Evolutionary conservation across 2,888 invertebrate species (phyloP).

Genomic region (Eupithecia tripunctaria): DNA sequence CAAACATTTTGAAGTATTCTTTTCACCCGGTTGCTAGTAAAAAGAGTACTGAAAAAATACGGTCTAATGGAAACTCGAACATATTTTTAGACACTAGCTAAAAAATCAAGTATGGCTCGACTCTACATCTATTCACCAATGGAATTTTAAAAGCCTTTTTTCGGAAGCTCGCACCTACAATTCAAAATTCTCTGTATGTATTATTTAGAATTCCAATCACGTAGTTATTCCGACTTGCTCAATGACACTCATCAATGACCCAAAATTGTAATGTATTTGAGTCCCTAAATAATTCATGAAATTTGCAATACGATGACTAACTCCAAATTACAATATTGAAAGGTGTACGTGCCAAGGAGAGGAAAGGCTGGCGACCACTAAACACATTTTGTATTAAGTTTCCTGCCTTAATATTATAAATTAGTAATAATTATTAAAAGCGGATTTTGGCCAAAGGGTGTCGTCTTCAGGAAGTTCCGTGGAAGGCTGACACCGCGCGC

Average conservation of each 20-base stretch:
- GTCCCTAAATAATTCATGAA: conserved; percentile 35
- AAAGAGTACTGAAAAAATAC: neutral
- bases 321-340: conserved; percentile 38
- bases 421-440: no score
- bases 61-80: neutral
- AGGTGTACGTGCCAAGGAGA: conserved; percentile 41
- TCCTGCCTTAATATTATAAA: no score
- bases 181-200: conserved; percentile 4
- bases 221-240: conserved; percentile 18
- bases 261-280: conserved; percentile 34
- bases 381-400: conserved; percentile 4
- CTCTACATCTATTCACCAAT: neutral
- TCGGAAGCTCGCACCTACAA: neutral
- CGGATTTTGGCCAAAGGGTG: no score
- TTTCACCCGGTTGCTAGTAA: neutral
- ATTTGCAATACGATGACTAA: conserved; percentile 39
- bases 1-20: neutral
- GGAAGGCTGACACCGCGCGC: no score
- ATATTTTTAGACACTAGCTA: neutral
- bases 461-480: no score
- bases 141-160: neutral
- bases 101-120: neutral
- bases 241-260: conserved; percentile 29
- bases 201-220: conserved; percentile 21
- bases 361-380: conserved; percentile 15